Percentiles rank a stretch among this genome's conserved stretches.
Conservation (phyloP, 2,113 vertebrate species). For the Stigmatopora nigra region DNA sequence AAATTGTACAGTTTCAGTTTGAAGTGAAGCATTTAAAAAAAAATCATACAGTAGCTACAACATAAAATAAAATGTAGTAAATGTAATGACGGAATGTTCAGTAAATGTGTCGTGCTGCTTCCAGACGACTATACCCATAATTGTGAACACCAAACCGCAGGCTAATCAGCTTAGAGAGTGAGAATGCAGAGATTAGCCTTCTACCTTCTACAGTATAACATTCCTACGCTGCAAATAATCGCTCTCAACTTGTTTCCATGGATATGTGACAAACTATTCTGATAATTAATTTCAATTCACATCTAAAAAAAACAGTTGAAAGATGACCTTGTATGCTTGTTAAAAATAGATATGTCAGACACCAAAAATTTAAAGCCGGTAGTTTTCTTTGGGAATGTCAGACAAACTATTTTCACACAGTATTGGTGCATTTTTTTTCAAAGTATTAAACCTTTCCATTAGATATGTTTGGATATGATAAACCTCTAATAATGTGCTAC, state of each 20-base stretch:
- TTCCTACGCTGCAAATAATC: neutral
- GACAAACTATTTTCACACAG: constrained; percentile 5
- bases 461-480: neutral
- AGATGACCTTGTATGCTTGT: neutral
- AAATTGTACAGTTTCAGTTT: neutral
- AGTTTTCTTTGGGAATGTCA: constrained; percentile 21
- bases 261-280: neutral
- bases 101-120: neutral
- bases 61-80: no score
- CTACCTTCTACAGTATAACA: constrained; percentile 9
- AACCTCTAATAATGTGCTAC: neutral
- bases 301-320: neutral
- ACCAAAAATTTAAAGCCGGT: constrained; percentile 21
- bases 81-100: no score
- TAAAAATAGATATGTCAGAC: neutral
- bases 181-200: constrained; percentile 54
- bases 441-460: constrained; percentile 29
- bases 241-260: neutral
- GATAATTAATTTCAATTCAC: neutral
- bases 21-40: neutral
- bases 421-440: constrained; percentile 33
- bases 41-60: neutral
- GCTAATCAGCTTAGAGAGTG: constrained; percentile 54
- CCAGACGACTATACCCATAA: constrained; percentile 4
- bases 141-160: constrained; percentile 33